Conservation (phyloP, 2,888 invertebrate species). For the Aleiodes alternator region DNA sequence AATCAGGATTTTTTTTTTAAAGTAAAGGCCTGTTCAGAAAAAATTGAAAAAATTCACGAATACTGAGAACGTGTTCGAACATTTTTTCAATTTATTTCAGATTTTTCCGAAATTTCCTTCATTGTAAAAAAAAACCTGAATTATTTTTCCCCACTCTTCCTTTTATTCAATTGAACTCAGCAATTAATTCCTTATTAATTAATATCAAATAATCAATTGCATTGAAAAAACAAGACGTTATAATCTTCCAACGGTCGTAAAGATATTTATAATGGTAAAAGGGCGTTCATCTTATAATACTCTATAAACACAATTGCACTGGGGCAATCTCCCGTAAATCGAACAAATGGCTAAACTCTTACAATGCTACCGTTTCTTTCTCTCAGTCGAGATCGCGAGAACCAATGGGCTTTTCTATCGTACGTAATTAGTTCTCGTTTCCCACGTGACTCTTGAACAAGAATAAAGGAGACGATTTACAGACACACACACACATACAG, state of each 20-base stretch:
- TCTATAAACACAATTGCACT: neutral
- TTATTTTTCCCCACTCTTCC: too few relatives aligned
- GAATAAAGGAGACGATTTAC: slow-evolving; percentile 9
- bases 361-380: slow-evolving; percentile 8
- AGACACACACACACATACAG: too few relatives aligned
- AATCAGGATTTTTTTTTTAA: too few relatives aligned
- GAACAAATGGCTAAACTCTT: slow-evolving; percentile 19
- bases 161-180: too few relatives aligned
- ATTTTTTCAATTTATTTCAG: too few relatives aligned
- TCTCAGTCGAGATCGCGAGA: slow-evolving; percentile 38
- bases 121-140: too few relatives aligned
- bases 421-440: slow-evolving; percentile 46
- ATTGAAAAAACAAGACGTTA: neutral
- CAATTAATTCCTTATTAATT: neutral
- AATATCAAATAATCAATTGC: neutral
- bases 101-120: too few relatives aligned
- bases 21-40: too few relatives aligned
- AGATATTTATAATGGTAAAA: slow-evolving; percentile 5
- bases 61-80: too few relatives aligned
- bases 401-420: slow-evolving; percentile 34
- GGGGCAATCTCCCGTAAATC: slow-evolving; percentile 23
- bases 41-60: too few relatives aligned
- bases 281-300: neutral
- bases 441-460: slow-evolving; percentile 36
- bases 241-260: slow-evolving; percentile 16